Base-by-base conservation (phyloP, 2,113 vertebrate species). In the Pedionomus torquatus region DNA sequence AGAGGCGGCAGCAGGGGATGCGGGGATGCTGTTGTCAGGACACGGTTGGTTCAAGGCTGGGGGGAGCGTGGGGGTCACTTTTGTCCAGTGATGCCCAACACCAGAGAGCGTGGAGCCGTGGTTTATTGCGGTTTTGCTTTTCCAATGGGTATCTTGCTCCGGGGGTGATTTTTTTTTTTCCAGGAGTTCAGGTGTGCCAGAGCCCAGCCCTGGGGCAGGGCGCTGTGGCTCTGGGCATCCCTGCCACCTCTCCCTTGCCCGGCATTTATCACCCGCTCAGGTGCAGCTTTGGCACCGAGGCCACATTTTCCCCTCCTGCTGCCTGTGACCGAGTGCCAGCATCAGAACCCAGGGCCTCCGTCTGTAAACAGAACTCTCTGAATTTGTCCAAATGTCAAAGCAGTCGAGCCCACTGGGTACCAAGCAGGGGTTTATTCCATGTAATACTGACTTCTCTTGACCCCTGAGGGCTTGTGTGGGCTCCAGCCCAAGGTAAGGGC, bases 361-460 rank as follows among this genome's bases (percentile, higher is more conserved):
- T 65, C 77, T 46, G 57, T 80, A 89, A 92, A 83, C 76, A 76
- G 69, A 87, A 37, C 46, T 54, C 33, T 0, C 64, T 26, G 55
- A 61, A 72, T 86, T 85, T 79, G 28, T 93, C 77, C 89, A 78
- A 89, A 79, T 58, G 49, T 89, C 77, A 85, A 69, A 97, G 89
- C 51, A 31, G 11, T 86, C 52, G 70, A 81, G 52, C 44, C 77
- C 69, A 65, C 26, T 37, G 37, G 85, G 70, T 90, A 30, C n/a
- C 35, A 65, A 75, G 23, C 20, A 26, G 18, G 49, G 17, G 26
- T 95, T 93, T 58, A 69, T 64, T 87, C 61, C 48, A 51, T 54
- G 5, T 68, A 65, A 52, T 69, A 57, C 11, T 83, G 28, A 60
- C 82, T 89, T 87, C 14, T 71, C 39, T 58, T 61, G 33, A 74